Base-by-base conservation (phyloP, 1,140 invertebrate species). In the Pogonus chalceus region DNA sequence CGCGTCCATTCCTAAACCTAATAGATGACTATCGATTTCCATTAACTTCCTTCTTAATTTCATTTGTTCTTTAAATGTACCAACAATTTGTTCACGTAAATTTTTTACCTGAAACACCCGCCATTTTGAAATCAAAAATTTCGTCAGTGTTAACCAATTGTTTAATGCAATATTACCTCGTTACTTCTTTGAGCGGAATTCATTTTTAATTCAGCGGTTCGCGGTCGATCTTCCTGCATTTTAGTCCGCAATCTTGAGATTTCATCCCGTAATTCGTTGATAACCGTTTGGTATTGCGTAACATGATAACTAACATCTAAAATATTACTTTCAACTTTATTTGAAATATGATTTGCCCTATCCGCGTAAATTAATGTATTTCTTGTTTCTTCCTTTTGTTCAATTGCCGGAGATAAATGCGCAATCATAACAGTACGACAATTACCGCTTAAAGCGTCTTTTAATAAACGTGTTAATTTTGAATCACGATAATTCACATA, bases 401-500 rank as follows among this genome's bases (percentile, higher is more conserved):
- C 66, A 12, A 76, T 76, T 10, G 85, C 83, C 0, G 93, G 89
- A 12, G 87, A 88, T 2, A 96, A 88, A 68, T 97, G 92, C n/a
- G 93, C 94, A 53, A 97, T 91, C 92, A 97, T 97, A 0, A 93
- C 91, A 0, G 94, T 88, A 51, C 83, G 78, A 64, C 91, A 95
- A 64, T 93, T 92, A 2, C 94, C 94, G 54, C 90, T 90, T 12
- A 96, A 72, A 0, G 92, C 89, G 63, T 96, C 87, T 56, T 88
- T 87, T 24, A 90, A 69, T 35, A 90, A 65, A 9, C 87, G 74
- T 0, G 94, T 98, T 35, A 98, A 72, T 71, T 98, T 98, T 10
- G 91, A 95, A 69, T 98, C 94, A 2, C 94, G 79, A 68, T 90
- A 97, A 73, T 97, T 97, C 0, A 96, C 90, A 66, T 93, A 96